Percentiles rank a stretch among this genome's conserved stretches.
Evolutionary conservation across 2,888 invertebrate genomes (phyloP).

Genomic region (Agonopterix alstromeriana): DNA sequence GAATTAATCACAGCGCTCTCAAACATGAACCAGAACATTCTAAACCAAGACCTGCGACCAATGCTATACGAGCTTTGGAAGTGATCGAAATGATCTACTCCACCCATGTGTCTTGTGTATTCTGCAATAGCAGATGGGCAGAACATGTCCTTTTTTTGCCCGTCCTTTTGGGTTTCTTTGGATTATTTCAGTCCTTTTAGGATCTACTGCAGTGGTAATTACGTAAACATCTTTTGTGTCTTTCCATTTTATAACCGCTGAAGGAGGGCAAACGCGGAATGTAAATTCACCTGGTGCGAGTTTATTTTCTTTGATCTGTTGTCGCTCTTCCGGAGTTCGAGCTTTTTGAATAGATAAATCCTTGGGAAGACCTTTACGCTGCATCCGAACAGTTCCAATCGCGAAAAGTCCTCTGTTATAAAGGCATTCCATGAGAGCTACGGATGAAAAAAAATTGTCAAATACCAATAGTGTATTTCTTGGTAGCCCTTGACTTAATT

Average conservation of each 20-base stretch:
- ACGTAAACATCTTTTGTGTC: slow-evolving; percentile 18
- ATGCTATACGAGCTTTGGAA: no score
- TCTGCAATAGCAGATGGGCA: slow-evolving; percentile 13
- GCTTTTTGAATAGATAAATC: neutral
- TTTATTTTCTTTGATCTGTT: neutral
- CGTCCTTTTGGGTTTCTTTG: slow-evolving; percentile 31
- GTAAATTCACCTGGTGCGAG: neutral
- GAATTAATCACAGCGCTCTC: no score
- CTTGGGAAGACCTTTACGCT: slow-evolving; percentile 19
- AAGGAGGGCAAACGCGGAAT: neutral
- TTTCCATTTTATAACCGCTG: slow-evolving; percentile 12
- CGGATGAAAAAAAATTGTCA: slow-evolving; percentile 18
- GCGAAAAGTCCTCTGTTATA: slow-evolving; percentile 18
- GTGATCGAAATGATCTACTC: no score
- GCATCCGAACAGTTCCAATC: slow-evolving; percentile 18
- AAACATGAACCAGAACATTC: no score
- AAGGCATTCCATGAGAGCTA: slow-evolving; percentile 14
- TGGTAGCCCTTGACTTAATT: slow-evolving; percentile 11
- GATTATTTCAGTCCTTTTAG: slow-evolving; percentile 9
- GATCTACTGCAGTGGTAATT: slow-evolving; percentile 21
- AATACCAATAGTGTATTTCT: slow-evolving; percentile 16
- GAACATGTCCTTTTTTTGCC: slow-evolving; percentile 21
- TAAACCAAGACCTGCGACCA: no score
- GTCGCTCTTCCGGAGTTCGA: neutral
- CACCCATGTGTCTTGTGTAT: no score